A percentile compares a stretch with the other conserved stretches of the same genome.
Evolutionary conservation across 2,797 vertebrate genomes (phyloP).

Genomic region (Chloroceryle inda): DNA sequence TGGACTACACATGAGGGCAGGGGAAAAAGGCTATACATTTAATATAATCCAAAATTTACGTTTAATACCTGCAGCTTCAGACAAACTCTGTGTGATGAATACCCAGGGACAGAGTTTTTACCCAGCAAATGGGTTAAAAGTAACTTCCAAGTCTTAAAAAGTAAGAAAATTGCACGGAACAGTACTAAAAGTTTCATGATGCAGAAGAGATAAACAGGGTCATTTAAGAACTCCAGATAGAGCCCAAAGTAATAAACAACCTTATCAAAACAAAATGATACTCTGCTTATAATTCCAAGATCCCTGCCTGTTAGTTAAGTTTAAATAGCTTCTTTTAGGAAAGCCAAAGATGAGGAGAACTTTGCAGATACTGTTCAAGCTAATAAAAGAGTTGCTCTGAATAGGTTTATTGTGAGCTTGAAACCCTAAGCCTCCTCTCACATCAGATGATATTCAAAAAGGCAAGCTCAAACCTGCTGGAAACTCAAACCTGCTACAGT

Average conservation of each 20-base stretch:
- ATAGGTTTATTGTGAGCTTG: conserved; percentile 79
- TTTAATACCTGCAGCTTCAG: neutral
- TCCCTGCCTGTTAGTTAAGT: conserved; percentile 64
- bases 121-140: conserved; percentile 8
- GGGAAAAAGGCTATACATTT: neutral
- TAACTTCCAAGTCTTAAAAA: conserved; percentile 40
- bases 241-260: conserved; percentile 46
- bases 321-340: conserved; percentile 82
- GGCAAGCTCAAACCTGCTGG: conserved; percentile 78
- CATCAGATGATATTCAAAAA: conserved; percentile 81
- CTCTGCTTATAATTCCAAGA: conserved; percentile 68
- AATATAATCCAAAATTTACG: neutral
- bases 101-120: neutral
- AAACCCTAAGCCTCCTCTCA: conserved; percentile 80
- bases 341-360: conserved; percentile 70
- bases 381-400: conserved; percentile 77
- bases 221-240: conserved; percentile 78
- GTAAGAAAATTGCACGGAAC: conserved; percentile 41
- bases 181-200: conserved; percentile 55
- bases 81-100: neutral
- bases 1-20: neutral
- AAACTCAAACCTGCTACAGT: conserved; percentile 80
- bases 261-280: conserved; percentile 78
- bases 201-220: conserved; percentile 37
- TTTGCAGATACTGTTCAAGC: conserved; percentile 70